These are phyloP conservation scores for Chlorocebus sabaeus DNA, from an alignment of 2,113 vertebrate genomes.

Conservation along the genomic window DNA sequence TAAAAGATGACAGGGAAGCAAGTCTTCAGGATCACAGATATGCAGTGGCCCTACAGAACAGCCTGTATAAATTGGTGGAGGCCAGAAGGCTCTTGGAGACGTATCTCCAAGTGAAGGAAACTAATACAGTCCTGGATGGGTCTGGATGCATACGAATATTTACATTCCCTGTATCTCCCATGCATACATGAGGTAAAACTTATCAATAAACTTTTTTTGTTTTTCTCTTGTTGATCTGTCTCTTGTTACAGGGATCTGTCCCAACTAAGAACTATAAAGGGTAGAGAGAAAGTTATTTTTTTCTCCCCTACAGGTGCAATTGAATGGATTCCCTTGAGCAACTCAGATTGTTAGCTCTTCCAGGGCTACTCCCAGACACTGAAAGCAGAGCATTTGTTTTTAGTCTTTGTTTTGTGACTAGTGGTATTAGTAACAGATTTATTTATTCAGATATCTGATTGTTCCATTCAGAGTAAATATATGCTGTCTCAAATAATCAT, in stretches of 20 bases:
- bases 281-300: neutral
- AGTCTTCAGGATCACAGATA: neutral
- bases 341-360: neutral
- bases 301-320: neutral
- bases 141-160: neutral
- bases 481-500: neutral
- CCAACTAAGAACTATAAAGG: neutral
- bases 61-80: neutral
- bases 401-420: neutral
- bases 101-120: neutral
- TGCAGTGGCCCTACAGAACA: neutral
- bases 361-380: neutral
- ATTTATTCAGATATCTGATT: neutral
- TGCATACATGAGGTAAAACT: neutral
- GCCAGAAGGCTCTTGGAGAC: neutral
- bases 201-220: neutral
- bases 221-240: neutral
- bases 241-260: neutral
- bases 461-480: neutral
- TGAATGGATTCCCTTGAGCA: neutral
- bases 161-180: neutral
- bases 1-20: neutral
- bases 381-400: neutral
- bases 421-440: neutral
- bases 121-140: neutral